Evolutionary conservation across 2,888 invertebrate genomes (phyloP).

Genomic region (Heteromurus nitidus): DNA sequence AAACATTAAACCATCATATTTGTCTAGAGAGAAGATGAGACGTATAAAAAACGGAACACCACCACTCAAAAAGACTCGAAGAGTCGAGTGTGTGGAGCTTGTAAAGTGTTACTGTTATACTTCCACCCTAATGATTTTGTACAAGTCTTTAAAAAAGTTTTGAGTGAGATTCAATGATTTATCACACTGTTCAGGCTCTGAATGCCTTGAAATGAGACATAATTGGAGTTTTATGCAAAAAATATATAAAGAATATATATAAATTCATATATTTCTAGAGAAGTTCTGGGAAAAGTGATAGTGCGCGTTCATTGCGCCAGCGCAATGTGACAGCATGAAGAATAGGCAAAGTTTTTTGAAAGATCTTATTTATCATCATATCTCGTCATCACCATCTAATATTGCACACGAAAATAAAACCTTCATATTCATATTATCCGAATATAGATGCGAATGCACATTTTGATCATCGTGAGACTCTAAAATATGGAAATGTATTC

Average conservation of each 20-base stretch:
- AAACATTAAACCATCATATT: conserved; percentile 44
- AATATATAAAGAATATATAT: too few species aligned
- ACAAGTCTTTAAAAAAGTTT: conserved; percentile 1
- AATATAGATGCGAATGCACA: too few species aligned
- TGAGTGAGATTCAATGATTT: conserved; percentile 19
- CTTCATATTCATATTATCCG: too few species aligned
- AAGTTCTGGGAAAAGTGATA: not conserved
- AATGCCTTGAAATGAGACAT: conserved; percentile 44
- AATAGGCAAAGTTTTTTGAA: conserved; percentile 5
- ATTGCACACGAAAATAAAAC: conserved; percentile 1
- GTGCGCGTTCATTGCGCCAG: not conserved
- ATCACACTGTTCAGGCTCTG: conserved; percentile 24
- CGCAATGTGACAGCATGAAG: not conserved
- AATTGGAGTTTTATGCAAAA: conserved; percentile 60
- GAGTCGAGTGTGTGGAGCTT: too few species aligned
- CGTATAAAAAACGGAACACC: conserved; percentile 7
- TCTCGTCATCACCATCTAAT: not conserved
- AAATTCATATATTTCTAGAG: not conserved
- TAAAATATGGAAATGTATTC: not conserved
- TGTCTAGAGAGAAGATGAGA: conserved; percentile 23
- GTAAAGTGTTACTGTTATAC: conserved; percentile 15
- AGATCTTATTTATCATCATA: conserved; percentile 29
- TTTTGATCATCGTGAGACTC: too few species aligned
- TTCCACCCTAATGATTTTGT: conserved; percentile 10
- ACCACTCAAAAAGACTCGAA: not conserved